Conservation (phyloP, 37 sponge, comb jelly and placozoan genomes). For the Lycopodina hypogea region DNA sequence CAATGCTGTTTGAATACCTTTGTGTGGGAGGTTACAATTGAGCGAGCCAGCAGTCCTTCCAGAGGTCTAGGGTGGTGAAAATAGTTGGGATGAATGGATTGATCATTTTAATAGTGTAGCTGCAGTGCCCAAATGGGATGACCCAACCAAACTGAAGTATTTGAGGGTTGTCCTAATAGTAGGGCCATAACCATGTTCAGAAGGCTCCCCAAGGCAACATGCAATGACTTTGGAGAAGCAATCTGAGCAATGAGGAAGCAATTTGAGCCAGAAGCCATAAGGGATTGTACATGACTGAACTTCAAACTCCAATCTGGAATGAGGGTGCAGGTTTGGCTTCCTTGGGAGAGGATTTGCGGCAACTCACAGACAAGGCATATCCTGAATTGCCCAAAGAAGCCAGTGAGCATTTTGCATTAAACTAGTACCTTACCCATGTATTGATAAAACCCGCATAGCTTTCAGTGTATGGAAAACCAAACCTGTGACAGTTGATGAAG, state of each 20-base stretch:
- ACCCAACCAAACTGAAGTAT: too few relatives aligned
- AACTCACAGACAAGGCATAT: slow-evolving; percentile 35
- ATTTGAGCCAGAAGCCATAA: slow-evolving; percentile 29
- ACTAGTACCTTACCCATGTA: slow-evolving; percentile 15
- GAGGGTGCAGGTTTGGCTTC: slow-evolving; percentile 26
- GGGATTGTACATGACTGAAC: slow-evolving; percentile 30
- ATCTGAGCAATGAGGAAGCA: too few relatives aligned
- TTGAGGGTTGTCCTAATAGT: too few relatives aligned
- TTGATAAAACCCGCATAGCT: slow-evolving; percentile 27
- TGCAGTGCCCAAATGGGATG: too few relatives aligned
- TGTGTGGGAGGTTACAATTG: too few relatives aligned
- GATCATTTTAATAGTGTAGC: too few relatives aligned
- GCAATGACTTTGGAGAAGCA: too few relatives aligned
- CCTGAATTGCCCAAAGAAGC: slow-evolving; percentile 24
- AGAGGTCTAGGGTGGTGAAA: slow-evolving; percentile 8
- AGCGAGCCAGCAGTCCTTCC: too few relatives aligned
- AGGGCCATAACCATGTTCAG: slow-evolving; percentile 4
- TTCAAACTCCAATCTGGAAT: slow-evolving; percentile 28
- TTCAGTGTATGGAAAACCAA: slow-evolving; percentile 37
- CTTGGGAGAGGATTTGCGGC: too few relatives aligned
- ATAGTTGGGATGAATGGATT: slow-evolving; percentile 35
- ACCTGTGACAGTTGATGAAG: too few relatives aligned
- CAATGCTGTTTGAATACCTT: too few relatives aligned
- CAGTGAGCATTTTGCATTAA: slow-evolving; percentile 19
- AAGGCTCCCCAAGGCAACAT: slow-evolving; percentile 18